Percentiles rank a stretch among this genome's conserved stretches.
Conservation (phyloP, 2,113 vertebrate species). For the Eonycteris spelaea region DNA sequence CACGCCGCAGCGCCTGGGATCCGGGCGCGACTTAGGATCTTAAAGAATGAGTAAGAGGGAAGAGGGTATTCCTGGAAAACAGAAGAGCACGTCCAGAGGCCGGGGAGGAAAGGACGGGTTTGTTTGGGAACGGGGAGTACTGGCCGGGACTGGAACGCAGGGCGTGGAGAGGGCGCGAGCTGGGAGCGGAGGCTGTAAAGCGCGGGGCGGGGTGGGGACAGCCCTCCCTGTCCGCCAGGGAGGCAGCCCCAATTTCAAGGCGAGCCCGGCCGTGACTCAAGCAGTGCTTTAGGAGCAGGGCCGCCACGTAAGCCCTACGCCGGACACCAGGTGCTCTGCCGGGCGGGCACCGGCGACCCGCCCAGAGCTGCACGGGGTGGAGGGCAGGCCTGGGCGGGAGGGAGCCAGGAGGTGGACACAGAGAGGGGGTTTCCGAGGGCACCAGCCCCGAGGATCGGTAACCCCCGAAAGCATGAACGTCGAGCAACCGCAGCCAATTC, state of each 20-base stretch:
- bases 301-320: background rate
- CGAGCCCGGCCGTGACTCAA: background rate
- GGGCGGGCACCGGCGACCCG: background rate
- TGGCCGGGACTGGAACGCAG: constrained; percentile 10
- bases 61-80: background rate
- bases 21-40: background rate
- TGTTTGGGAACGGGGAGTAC: constrained; percentile 73
- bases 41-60: background rate
- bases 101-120: background rate
- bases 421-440: background rate
- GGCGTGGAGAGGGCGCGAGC: constrained; percentile 21
- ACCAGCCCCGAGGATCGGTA: rapidly evolving
- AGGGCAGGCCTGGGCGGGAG: background rate
- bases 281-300: background rate
- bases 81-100: background rate
- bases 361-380: background rate
- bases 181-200: background rate
- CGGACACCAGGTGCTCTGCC: background rate
- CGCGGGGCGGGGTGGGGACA: background rate
- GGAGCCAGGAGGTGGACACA: background rate
- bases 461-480: background rate
- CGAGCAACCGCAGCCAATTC: background rate
- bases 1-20: background rate
- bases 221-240: background rate
- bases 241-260: background rate